phyloP scores from a whole-genome alignment of 2,797 vertebrate genomes.

The Heteromormyrus szaboi region DNA sequence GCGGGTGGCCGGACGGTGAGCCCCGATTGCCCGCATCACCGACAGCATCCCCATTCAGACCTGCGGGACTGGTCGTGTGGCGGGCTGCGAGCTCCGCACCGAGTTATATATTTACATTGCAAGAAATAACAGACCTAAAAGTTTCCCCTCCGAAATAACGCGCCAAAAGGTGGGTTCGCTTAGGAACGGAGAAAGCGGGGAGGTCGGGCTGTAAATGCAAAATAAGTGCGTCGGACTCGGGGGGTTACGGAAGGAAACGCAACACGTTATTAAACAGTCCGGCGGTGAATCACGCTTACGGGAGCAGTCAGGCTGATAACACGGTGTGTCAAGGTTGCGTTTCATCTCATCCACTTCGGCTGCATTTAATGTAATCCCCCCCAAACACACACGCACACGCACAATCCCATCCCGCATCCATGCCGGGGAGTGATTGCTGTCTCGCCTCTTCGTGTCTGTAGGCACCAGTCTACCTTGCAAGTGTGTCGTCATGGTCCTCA shows the following conservation, averaged over 20 bases:
- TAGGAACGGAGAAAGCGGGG: background rate
- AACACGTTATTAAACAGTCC: constrained; percentile 3
- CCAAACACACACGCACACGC: background rate
- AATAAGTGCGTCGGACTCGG: background rate
- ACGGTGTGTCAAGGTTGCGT: background rate
- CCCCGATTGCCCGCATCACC: background rate
- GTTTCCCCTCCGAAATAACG: background rate
- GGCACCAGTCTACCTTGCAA: constrained; percentile 34
- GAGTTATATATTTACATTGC: background rate
- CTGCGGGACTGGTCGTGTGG: background rate
- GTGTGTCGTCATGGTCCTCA: constrained; percentile 21
- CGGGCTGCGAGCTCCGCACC: background rate
- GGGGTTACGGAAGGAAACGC: background rate
- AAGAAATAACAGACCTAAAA: background rate
- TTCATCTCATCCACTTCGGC: constrained; percentile 6
- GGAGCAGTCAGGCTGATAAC: background rate
- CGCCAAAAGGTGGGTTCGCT: background rate
- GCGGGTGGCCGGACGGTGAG: background rate
- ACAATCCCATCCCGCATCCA: background rate
- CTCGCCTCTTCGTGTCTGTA: background rate
- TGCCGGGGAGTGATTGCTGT: background rate
- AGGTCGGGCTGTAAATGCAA: background rate
- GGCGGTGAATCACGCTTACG: background rate
- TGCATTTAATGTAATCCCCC: background rate
- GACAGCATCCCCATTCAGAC: background rate